Percentiles rank a stretch among this genome's conserved stretches.
phyloP scores from a whole-genome alignment of 2,113 vertebrate species.

The Paratilapia polleni region DNA sequence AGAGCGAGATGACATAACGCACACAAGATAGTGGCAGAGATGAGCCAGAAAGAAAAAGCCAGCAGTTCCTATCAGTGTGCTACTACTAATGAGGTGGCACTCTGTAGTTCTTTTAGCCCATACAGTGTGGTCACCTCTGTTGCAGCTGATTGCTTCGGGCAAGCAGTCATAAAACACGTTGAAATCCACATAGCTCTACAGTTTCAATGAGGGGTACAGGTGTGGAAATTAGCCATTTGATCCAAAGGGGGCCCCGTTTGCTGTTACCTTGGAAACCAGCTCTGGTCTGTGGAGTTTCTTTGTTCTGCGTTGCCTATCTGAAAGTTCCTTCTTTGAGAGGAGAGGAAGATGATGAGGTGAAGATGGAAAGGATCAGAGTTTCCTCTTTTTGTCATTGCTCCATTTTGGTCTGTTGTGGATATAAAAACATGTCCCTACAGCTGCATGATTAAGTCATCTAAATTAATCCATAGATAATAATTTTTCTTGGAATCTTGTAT shows the following conservation, averaged over 20 bases:
- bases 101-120: conserved; percentile 15
- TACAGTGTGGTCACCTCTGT: conserved; percentile 17
- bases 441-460: not conserved
- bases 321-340: conserved; percentile 28
- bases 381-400: not conserved
- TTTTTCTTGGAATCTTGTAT: not conserved
- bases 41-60: not conserved
- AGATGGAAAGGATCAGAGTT: conserved; percentile 12
- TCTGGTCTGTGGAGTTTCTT: conserved; percentile 46
- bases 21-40: conserved; percentile 19
- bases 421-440: not conserved
- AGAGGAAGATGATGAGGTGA: conserved; percentile 2
- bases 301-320: conserved; percentile 32
- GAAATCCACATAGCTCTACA: conserved; percentile 34
- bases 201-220: conserved; percentile 29
- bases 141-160: not conserved
- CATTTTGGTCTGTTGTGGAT: not conserved
- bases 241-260: conserved; percentile 29
- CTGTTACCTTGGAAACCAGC: conserved; percentile 74
- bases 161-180: conserved; percentile 3
- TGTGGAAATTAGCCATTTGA: conserved; percentile 62
- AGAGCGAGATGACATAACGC: conserved; percentile 25
- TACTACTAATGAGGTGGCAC: conserved; percentile 20
- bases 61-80: conserved; percentile 7
- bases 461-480: not conserved